Percentiles rank a stretch among this genome's conserved stretches.
These are phyloP conservation scores for Sylvietta virens DNA, from an alignment of 2,113 vertebrate genomes.

Conservation along the genomic window DNA sequence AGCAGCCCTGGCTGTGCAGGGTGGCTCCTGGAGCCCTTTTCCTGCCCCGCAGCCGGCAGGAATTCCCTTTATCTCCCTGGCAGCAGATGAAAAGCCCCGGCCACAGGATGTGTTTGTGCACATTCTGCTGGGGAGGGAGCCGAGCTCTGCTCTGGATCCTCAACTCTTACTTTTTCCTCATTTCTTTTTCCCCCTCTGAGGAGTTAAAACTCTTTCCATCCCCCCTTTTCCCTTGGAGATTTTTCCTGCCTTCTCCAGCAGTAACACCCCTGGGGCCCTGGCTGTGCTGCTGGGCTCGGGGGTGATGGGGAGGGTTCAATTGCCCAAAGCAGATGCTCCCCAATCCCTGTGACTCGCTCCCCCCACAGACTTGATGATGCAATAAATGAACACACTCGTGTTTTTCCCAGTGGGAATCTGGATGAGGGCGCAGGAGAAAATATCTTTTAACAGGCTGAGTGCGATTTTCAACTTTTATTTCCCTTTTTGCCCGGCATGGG, in stretches of 20 bases:
- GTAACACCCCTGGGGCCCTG: rapidly evolving
- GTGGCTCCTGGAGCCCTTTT: rapidly evolving
- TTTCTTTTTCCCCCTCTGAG: not conserved
- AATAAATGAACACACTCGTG: not conserved
- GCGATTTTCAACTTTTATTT: not conserved
- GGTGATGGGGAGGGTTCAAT: rapidly evolving
- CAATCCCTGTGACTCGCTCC: rapidly evolving
- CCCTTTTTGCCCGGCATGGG: not conserved
- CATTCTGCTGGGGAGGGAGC: not conserved
- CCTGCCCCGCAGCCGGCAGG: not conserved
- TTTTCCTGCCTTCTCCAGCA: not conserved
- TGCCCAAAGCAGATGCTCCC: not conserved
- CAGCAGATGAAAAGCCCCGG: slow-evolving; percentile 38
- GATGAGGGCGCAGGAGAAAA: rapidly evolving
- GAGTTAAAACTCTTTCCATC: not conserved
- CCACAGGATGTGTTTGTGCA: slow-evolving; percentile 52
- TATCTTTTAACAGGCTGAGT: not conserved
- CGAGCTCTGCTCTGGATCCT: not conserved
- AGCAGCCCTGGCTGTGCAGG: not conserved
- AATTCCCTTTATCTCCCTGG: slow-evolving; percentile 38
- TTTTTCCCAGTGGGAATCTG: not conserved
- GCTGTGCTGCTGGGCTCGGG: not conserved
- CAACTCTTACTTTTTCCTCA: not conserved
- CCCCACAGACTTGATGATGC: rapidly evolving
- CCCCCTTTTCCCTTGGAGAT: not conserved